phyloP scores from a whole-genome alignment of 2,113 vertebrate genomes.

The Drymodes brunneopygia region DNA sequence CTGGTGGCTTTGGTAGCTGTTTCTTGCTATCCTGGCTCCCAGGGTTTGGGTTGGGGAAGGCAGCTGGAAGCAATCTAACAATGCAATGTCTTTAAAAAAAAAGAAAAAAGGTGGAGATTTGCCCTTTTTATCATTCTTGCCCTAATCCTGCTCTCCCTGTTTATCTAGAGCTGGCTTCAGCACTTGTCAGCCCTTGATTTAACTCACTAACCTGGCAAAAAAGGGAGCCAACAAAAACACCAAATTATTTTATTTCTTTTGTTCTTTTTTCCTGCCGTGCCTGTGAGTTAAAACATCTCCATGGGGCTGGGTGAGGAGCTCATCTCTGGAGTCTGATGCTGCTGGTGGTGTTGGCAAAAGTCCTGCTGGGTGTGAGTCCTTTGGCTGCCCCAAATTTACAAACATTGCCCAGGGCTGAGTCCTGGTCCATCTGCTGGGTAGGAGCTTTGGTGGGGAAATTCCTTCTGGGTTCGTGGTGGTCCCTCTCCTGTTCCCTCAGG shows the following conservation, averaged over 20 bases:
- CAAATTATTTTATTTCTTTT: background rate
- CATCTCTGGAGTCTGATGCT: background rate
- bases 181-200: background rate
- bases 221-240: background rate
- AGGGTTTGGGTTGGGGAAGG: background rate
- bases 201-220: background rate
- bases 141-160: background rate
- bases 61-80: background rate
- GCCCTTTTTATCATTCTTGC: background rate
- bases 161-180: background rate
- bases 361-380: background rate
- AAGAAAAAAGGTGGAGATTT: background rate
- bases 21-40: background rate
- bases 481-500: no score
- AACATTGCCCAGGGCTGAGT: background rate
- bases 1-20: background rate
- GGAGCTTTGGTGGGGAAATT: background rate
- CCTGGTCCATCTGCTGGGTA: fast-evolving
- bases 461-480: fast-evolving
- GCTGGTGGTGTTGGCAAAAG: background rate
- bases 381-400: background rate
- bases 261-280: background rate
- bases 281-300: background rate
- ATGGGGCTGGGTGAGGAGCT: background rate
- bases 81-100: background rate